Conservation (phyloP, 2,888 invertebrate genomes). For the Epirrhoe alternata region DNA sequence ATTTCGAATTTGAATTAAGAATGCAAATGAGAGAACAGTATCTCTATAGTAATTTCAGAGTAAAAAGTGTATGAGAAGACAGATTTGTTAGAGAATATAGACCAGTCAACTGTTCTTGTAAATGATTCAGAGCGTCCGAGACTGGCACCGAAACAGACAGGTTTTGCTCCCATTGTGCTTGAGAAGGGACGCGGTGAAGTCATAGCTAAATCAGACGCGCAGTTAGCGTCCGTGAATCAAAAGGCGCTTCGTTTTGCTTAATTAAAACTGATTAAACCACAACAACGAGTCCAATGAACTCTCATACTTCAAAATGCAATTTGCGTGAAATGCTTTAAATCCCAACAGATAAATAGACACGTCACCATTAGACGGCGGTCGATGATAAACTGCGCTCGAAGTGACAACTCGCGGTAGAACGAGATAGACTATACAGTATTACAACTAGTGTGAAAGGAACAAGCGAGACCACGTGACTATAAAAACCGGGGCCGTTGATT, state of each 20-base stretch:
- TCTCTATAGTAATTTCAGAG: neutral
- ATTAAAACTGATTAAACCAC: constrained; percentile 58
- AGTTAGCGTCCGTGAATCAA: constrained; percentile 44
- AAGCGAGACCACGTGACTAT: constrained; percentile 65
- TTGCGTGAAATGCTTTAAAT: constrained; percentile 68
- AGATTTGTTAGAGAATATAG: neutral
- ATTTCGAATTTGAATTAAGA: neutral
- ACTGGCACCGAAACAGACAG: constrained; percentile 8
- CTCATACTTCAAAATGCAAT: constrained; percentile 68
- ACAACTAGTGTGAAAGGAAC: constrained; percentile 56
- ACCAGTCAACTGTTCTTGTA: neutral
- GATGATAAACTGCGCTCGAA: constrained; percentile 76
- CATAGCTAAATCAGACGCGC: constrained; percentile 42
- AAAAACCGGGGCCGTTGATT: constrained; percentile 82
- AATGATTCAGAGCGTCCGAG: constrained; percentile 12
- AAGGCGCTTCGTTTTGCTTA: constrained; percentile 44
- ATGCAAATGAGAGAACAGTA: neutral
- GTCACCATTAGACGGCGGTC: constrained; percentile 73
- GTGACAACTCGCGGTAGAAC: constrained; percentile 67
- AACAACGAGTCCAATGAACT: constrained; percentile 65
- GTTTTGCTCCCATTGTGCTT: constrained; percentile 21
- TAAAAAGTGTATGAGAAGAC: neutral
- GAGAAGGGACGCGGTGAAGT: constrained; percentile 39
- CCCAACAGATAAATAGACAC: constrained; percentile 73
- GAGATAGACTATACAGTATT: constrained; percentile 55